Evolutionary conservation across 2,113 vertebrate species (phyloP).

Genomic region (Heteronetta atricapilla): DNA sequence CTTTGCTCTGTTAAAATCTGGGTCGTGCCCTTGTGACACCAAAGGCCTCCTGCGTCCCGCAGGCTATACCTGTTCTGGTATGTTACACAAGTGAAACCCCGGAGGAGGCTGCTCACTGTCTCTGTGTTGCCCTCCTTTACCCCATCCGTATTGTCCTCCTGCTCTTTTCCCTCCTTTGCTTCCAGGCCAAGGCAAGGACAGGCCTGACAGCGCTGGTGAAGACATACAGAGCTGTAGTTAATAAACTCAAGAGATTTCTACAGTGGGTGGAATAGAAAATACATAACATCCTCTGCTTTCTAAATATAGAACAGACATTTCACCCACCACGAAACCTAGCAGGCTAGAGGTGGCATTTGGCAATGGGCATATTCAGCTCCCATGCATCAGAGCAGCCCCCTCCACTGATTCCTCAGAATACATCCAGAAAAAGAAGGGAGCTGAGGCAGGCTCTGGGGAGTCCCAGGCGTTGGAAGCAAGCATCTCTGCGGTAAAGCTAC

Average conservation of each 20-base stretch:
- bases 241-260: constrained; percentile 6
- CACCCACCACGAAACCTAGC: neutral
- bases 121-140: neutral
- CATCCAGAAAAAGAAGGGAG: neutral
- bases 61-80: neutral
- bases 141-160: neutral
- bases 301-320: constrained; percentile 18
- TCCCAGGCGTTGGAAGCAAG: neutral
- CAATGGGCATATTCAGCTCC: neutral
- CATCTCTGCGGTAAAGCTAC: neutral
- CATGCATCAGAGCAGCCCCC: neutral
- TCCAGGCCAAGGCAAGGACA: neutral
- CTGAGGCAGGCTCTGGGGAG: accelerated
- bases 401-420: neutral
- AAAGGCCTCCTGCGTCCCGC: neutral
- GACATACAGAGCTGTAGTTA: neutral
- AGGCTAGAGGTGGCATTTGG: neutral
- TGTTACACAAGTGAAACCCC: neutral
- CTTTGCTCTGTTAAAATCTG: neutral
- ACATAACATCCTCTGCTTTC: constrained; percentile 16
- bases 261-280: constrained; percentile 11
- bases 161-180: neutral
- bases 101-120: neutral
- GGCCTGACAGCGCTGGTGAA: neutral
- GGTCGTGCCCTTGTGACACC: neutral